Conservation (phyloP, 2,113 vertebrate species). For the Macrotus californicus region DNA sequence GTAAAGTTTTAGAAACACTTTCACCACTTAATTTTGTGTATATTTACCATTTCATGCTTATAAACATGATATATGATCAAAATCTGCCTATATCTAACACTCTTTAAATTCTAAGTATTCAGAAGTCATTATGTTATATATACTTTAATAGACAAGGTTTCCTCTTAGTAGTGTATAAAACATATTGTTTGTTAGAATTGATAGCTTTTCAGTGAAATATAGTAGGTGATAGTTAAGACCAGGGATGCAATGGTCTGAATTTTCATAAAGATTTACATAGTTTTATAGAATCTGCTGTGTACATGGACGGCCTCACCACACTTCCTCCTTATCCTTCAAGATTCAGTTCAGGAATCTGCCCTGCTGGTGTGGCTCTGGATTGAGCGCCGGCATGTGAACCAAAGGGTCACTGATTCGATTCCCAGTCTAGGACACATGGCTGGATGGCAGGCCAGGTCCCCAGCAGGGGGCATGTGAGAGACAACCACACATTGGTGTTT, state of each 20-base stretch:
- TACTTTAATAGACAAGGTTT: constrained; percentile 10
- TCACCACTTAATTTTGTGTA: not conserved
- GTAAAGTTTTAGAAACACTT: constrained; percentile 17
- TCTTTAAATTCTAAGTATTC: not conserved
- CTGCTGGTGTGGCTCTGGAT: too few relatives aligned
- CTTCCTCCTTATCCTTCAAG: not conserved
- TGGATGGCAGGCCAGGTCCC: too few relatives aligned
- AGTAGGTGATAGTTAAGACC: not conserved
- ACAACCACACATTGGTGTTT: too few relatives aligned
- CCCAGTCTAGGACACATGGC: too few relatives aligned
- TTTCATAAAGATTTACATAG: constrained; percentile 2
- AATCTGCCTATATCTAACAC: constrained; percentile 5
- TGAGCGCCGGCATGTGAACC: too few relatives aligned
- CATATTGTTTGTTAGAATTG: not conserved
- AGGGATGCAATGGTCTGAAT: not conserved
- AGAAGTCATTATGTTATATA: not conserved
- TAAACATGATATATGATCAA: not conserved
- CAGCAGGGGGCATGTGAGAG: too few relatives aligned
- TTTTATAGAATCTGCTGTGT: not conserved
- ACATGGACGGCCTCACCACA: not conserved
- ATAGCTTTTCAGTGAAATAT: not conserved
- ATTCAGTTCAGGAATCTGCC: not conserved
- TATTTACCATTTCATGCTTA: not conserved
- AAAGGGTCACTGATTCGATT: too few relatives aligned
- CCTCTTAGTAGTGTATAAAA: constrained; percentile 5